Evolutionary conservation across 1,140 invertebrate species (phyloP), one percentile per base, ranked within the genome.

Genomic region (Saccostrea glomerata): DNA sequence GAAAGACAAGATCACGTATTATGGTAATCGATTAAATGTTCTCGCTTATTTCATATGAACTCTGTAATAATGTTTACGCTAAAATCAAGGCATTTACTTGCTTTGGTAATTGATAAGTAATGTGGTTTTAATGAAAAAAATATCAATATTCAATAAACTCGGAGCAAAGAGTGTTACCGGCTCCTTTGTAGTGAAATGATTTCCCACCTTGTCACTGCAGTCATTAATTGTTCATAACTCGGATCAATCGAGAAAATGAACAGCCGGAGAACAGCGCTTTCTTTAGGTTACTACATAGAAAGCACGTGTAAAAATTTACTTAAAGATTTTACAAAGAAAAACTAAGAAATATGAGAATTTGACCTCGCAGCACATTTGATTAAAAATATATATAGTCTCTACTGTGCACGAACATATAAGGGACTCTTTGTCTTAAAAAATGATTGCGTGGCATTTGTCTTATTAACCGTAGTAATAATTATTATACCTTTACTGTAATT

Each of bases 101-200:
- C 30, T 77, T 77, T 77, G 70, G 13, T 77, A 77, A 77, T 77
- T 77, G 70, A 77, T 30, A 77, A 77, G 30, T 77, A 77, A 77
- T 77, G 70, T 77, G 70, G 70, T 77, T 77, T 77, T 77, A 77
- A 77, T 77, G 30, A 77, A 77, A 77, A 73, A 77, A 77, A 77
- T 77, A 77, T 77, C 70, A 77, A 77, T 77, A 36, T 30, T 77
- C 70, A 77, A 77, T 36, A 77, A 77, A 23, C 23, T 20, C 58
- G 3, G n/a, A 63, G 58, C 58, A 63, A 30, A 23, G 30, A 25
- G 23, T 77, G 25, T 47, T 77, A 25, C 25, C 25, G 13, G 25
- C 23, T 25, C 30, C 70, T 77, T 77, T 77, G 70, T 77, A 30
- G 70, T 77, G 70, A 17, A 30, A 77, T 5, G 70, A 77, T 30